Evolutionary conservation across 2,113 vertebrate genomes (phyloP).

Genomic region (Tetrax tetrax): DNA sequence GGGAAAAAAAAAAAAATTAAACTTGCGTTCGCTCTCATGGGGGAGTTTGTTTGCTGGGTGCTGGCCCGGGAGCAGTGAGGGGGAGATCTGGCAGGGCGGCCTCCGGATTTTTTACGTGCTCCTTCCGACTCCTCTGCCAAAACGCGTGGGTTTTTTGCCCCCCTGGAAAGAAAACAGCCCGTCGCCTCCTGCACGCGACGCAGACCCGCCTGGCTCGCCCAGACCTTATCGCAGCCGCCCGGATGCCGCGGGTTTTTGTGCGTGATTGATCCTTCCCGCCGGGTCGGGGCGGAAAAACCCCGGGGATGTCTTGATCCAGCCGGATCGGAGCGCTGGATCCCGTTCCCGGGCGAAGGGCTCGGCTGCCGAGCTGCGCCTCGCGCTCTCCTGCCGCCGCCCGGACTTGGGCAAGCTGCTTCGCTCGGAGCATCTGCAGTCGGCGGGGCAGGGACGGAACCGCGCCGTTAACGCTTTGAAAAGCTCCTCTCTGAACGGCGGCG

Average conservation of each 20-base stretch:
- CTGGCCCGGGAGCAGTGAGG: not conserved
- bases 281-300: not conserved
- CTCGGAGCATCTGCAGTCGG: not conserved
- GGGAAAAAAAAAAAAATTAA: accelerated
- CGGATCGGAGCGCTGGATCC: accelerated
- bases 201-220: not conserved
- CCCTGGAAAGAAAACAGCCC: not conserved
- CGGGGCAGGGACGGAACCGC: not conserved
- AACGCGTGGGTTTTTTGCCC: accelerated
- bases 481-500: not conserved
- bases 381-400: not conserved
- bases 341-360: not conserved
- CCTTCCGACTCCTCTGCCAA: not conserved
- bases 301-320: not conserved
- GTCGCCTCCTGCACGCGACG: not conserved
- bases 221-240: not conserved
- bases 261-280: not conserved
- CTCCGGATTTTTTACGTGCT: not conserved
- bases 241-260: not conserved
- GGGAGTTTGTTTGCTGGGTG: not conserved
- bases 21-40: accelerated
- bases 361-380: accelerated
- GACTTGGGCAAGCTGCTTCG: not conserved
- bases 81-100: not conserved
- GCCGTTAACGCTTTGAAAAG: not conserved